These are phyloP conservation scores for Chlorops oryzae DNA, from an alignment of 1,140 invertebrate genomes.

Conservation along the genomic window DNA sequence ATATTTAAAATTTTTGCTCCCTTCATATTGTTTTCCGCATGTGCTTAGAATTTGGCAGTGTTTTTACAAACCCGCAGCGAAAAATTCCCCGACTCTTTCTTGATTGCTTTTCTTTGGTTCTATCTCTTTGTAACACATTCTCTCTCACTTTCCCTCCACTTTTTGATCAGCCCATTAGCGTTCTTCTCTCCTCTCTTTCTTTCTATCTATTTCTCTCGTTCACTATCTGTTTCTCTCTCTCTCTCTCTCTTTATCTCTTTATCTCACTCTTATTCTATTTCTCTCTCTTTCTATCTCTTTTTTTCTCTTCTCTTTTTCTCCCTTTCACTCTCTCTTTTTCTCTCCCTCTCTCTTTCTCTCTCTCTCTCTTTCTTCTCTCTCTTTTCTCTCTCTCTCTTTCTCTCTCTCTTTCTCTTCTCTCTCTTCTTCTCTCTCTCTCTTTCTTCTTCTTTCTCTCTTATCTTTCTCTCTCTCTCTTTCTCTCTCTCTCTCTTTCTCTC, in stretches of 20 bases:
- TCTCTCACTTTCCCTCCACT: conserved; percentile 10
- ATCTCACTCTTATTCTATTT: conserved; percentile 25
- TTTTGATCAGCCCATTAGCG: not conserved
- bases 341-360: not conserved
- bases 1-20: too few relatives aligned
- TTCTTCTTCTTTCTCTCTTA: too few relatives aligned
- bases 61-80: too few relatives aligned
- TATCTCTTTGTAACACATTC: conserved; percentile 15
- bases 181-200: conserved; percentile 10
- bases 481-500: too few relatives aligned
- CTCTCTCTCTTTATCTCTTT: conserved; percentile 24
- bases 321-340: too few relatives aligned
- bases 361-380: not conserved
- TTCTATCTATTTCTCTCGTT: conserved; percentile 11
- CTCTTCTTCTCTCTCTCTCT: conserved; percentile 31
- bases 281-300: not conserved
- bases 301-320: too few relatives aligned
- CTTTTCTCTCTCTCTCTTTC: not conserved
- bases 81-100: too few relatives aligned
- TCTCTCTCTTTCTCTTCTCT: conserved; percentile 21
- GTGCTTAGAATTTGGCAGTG: too few relatives aligned
- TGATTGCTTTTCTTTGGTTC: conserved; percentile 9
- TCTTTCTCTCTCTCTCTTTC: too few relatives aligned
- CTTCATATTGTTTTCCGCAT: too few relatives aligned
- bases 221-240: conserved; percentile 20